Evolutionary conservation across 2,888 invertebrate genomes (phyloP), one percentile per base, ranked within the genome.

Genomic region (Exephanes ischioxanthus): DNA sequence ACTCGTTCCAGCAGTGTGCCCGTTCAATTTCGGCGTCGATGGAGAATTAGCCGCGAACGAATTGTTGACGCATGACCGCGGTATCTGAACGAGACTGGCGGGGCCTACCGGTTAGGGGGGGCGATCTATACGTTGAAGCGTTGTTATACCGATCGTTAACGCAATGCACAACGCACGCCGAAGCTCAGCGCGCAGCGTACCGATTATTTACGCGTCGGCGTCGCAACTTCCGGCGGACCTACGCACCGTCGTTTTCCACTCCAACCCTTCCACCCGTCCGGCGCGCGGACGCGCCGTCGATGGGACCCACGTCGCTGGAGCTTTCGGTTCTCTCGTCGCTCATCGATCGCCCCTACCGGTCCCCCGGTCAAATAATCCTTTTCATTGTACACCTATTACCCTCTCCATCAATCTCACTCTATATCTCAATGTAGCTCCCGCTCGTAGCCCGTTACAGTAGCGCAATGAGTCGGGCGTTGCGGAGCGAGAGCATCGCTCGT

Each of bases 181-280:
- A 19, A 51, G 76, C 33, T 37, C 51, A 19, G n/a, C 37, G 41
- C 67, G 19, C 67, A 30, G 33, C 77, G 55, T 66, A 68, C 88
- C 88, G 90, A 91, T 91, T 91, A 91, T 91, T 90, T 89, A 88
- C 89, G 86, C 89, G 89, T 87, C 85, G 79, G 82, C 87, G 83
- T 89, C 83, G 85, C 76, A 78, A 84, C 81, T 86, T 86, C 67
- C 84, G 77, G 53, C 41, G 73, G 55, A 73, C 67, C 73, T 67
- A 58, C 81, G 81, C 45, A 75, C 68, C 75, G 22, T 51, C 58
- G 51, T 81, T 83, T 75, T 79, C 84, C 22, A 70, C 75, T 67
- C 41, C 75, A 22, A 14, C 53, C 53, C 48, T 71, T 53, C 26
- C 41, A 22, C 16, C 30, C 41, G 22, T 16, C 11, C 6, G 1